Conservation (phyloP, 2,113 vertebrate species). For the Myrmophylax atrothorax region DNA sequence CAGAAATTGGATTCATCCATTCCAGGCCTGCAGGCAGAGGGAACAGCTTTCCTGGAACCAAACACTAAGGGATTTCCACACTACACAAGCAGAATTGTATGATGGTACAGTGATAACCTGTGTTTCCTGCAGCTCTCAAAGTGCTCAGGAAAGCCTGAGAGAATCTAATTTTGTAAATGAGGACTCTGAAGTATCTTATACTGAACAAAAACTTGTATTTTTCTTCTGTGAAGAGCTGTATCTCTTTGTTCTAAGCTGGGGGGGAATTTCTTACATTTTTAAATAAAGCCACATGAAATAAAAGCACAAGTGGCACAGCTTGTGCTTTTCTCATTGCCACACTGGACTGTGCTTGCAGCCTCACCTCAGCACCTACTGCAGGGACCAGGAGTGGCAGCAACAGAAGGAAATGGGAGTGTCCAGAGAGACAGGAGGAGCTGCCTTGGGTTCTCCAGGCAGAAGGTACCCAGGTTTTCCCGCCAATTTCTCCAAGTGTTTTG, state of each 20-base stretch:
- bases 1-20: not conserved
- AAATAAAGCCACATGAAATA: slow-evolving; percentile 11
- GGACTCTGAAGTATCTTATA: not conserved
- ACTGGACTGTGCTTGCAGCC: not conserved
- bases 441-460: not conserved
- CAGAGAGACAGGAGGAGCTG: not conserved
- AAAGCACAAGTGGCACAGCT: not conserved
- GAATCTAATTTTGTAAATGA: not conserved
- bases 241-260: not conserved
- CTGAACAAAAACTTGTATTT: not conserved
- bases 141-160: not conserved
- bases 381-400: not conserved
- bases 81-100: rapidly evolving
- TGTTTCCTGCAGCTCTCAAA: not conserved
- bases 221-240: slow-evolving; percentile 72
- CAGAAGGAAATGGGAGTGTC: rapidly evolving
- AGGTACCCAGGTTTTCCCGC: rapidly evolving
- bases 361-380: not conserved
- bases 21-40: not conserved
- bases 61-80: not conserved
- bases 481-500: rapidly evolving
- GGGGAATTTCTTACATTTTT: not conserved
- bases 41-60: not conserved
- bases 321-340: not conserved
- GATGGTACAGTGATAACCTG: rapidly evolving